Evolutionary conservation across 2,888 invertebrate genomes (phyloP).

Genomic region (Caenorhabditis sp.): DNA sequence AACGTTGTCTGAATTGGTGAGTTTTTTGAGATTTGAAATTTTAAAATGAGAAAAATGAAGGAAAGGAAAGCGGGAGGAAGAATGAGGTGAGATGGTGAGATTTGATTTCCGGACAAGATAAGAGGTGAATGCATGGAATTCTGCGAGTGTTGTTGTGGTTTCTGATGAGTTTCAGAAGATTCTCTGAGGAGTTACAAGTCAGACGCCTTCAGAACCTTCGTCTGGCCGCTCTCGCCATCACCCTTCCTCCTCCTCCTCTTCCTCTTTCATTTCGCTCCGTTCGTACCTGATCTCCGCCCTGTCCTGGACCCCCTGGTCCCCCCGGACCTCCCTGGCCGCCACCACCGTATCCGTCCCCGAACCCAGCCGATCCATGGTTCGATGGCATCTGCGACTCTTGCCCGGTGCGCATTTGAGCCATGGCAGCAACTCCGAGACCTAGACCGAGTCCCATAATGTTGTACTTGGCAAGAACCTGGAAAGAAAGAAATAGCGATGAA

Average conservation of each 20-base stretch:
- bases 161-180: slow-evolving; percentile 10
- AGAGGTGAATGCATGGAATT: background rate
- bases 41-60: background rate
- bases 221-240: slow-evolving; percentile 35
- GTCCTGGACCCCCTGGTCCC: slow-evolving; percentile 38
- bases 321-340: slow-evolving; percentile 41
- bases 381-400: slow-evolving; percentile 54
- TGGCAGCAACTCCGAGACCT: slow-evolving; percentile 83
- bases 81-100: slow-evolving; percentile 10
- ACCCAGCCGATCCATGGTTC: slow-evolving; percentile 70
- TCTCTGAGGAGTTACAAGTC: background rate
- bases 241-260: slow-evolving; percentile 19
- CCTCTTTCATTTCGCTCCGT: slow-evolving; percentile 4
- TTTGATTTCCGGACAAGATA: slow-evolving; percentile 5
- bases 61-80: background rate
- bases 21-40: background rate
- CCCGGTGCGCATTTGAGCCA: slow-evolving; percentile 80
- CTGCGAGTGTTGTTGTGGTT: background rate
- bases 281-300: slow-evolving; percentile 22
- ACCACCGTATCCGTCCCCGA: slow-evolving; percentile 56
- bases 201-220: slow-evolving; percentile 21
- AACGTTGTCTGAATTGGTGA: background rate
- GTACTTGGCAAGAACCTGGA: slow-evolving; percentile 91
- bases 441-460: slow-evolving; percentile 91
- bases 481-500: background rate